These are phyloP conservation scores for Syndactyla subalaris DNA, from an alignment of 2,797 vertebrate species.

Conservation along the genomic window DNA sequence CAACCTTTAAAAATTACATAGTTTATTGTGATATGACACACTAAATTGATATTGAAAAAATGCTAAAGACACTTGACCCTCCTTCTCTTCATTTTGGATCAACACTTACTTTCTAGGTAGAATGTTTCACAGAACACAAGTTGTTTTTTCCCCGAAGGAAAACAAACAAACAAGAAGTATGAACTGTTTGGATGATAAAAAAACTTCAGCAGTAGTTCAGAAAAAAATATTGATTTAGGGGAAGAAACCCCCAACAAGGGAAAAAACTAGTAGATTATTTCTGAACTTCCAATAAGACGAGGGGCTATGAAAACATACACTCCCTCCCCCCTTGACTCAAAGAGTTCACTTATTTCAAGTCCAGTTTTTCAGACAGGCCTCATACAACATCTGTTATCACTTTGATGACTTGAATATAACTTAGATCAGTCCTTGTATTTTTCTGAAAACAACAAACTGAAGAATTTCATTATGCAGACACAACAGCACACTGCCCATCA, in stretches of 20 bases:
- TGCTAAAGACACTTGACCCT: neutral
- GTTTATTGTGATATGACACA: neutral
- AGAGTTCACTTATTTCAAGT: neutral
- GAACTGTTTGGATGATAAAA: neutral
- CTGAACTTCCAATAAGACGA: neutral
- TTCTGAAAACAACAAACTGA: neutral
- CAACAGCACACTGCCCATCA: neutral
- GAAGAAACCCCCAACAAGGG: neutral
- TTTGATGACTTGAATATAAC: neutral
- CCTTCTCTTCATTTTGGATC: neutral
- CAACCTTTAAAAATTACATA: neutral
- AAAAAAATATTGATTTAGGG: neutral
- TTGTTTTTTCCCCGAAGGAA: neutral
- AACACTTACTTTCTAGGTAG: neutral
- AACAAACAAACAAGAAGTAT: neutral
- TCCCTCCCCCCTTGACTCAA: neutral
- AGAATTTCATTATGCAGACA: neutral
- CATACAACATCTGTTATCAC: neutral
- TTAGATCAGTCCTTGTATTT: neutral
- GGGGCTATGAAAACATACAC: neutral
- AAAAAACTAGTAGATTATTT: neutral
- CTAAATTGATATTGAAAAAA: neutral
- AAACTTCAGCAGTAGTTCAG: neutral
- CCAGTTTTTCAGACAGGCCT: neutral
- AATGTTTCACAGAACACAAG: neutral